A percentile compares a stretch with the other conserved stretches of the same genome.
These are phyloP conservation scores for Pseudeuparius sepicola DNA, from an alignment of 2,888 invertebrate genomes.

Conservation along the genomic window DNA sequence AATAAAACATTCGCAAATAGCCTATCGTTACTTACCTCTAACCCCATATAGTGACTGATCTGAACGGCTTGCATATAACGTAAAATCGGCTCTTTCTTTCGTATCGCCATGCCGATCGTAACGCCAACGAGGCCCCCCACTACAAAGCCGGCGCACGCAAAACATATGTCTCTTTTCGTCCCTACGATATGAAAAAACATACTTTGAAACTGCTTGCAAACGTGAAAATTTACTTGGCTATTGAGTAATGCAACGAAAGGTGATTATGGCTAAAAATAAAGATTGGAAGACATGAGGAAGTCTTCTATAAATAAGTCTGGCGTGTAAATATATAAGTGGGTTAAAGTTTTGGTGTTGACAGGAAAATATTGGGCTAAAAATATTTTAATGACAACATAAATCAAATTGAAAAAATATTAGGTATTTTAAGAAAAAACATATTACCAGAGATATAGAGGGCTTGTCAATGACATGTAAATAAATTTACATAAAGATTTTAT, in stretches of 20 bases:
- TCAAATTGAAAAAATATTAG: too few species aligned
- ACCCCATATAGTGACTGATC: constrained; percentile 40
- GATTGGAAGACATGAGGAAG: background rate
- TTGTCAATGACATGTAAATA: too few species aligned
- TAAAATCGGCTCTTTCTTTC: constrained; percentile 30
- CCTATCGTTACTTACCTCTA: constrained; percentile 40
- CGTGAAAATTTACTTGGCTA: too few species aligned
- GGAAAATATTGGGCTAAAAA: too few species aligned
- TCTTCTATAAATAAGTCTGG: background rate
- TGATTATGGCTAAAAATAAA: background rate
- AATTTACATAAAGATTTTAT: too few species aligned
- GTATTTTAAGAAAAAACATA: too few species aligned
- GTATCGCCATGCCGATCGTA: constrained; percentile 35
- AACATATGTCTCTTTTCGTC: constrained; percentile 38
- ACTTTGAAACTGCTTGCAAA: background rate
- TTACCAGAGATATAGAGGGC: too few species aligned
- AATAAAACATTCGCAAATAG: too few species aligned
- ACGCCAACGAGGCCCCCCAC: constrained; percentile 40
- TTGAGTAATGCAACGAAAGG: too few species aligned
- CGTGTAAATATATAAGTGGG: constrained; percentile 3
- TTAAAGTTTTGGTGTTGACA: background rate
- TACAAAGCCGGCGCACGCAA: constrained; percentile 39
- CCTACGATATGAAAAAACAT: constrained; percentile 30
- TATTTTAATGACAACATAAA: too few species aligned
- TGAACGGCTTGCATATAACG: constrained; percentile 43